These are phyloP conservation scores for Drosophila kepulauana DNA, from an alignment of 1,140 invertebrate genomes.

Conservation along the genomic window DNA sequence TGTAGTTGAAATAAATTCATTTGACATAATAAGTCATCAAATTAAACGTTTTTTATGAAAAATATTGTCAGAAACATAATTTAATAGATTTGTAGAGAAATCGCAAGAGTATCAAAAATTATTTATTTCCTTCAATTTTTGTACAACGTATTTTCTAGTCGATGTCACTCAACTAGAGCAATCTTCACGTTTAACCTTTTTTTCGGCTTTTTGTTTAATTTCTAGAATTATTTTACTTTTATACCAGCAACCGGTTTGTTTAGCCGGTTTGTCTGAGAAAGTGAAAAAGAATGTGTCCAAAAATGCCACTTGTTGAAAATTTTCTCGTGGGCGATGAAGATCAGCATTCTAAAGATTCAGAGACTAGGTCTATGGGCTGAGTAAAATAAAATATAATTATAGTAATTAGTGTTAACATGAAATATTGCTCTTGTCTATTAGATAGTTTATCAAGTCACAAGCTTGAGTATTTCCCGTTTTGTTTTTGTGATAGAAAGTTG, in stretches of 20 bases:
- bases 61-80: too few species aligned
- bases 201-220: slow-evolving; percentile 30
- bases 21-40: too few species aligned
- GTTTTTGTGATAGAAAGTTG: too few species aligned
- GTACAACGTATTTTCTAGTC: background rate
- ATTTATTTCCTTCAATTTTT: too few species aligned
- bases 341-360: background rate
- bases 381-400: background rate
- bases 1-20: too few species aligned
- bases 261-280: slow-evolving; percentile 55
- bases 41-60: too few species aligned
- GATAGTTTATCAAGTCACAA: too few species aligned
- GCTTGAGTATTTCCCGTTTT: too few species aligned
- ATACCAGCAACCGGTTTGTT: slow-evolving; percentile 59
- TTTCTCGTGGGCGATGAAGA: slow-evolving; percentile 1
- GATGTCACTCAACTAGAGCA: background rate
- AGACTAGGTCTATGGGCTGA: background rate
- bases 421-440: too few species aligned
- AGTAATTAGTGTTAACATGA: too few species aligned
- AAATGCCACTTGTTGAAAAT: background rate
- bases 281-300: slow-evolving; percentile 56
- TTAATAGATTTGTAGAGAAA: too few species aligned
- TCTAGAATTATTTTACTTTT: slow-evolving; percentile 32
- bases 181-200: slow-evolving; percentile 1
- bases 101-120: too few species aligned